Evolutionary conservation across 2,113 vertebrate genomes (phyloP), one percentile per base, ranked within the genome.

Genomic region (Cairina moschata): DNA sequence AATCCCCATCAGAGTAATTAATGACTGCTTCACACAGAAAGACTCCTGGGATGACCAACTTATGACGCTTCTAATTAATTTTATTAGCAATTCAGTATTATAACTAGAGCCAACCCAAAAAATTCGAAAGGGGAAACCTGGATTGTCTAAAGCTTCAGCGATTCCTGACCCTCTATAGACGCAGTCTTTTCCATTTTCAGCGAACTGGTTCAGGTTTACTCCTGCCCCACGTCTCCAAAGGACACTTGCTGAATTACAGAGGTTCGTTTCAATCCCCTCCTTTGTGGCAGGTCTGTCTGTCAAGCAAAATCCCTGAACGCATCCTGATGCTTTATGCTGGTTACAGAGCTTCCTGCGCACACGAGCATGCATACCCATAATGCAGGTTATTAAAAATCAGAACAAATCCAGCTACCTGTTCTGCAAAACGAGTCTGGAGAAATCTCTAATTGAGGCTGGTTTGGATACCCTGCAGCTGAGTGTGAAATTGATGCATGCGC

Each of bases 1-100:
- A 93, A 77, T 58, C 46, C 63, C 38, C 56, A 77, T 89, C 84
- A 94, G 50, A 86, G 77, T 88, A 93, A 96, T 80, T 93, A 90
- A 90, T 69, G 59, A 71, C 62, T 82, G 69, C 73, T 81, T 83
- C 48, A 42, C 69, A 67, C 31, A 84, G 31, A 93, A 91, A 73
- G 50, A 59, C 81, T 31, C 63, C 31, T 59, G 88, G 71, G 86
- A 78, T 76, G 34, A 90, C 42, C 44, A 85, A 54, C 17, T 79
- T 68, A 50, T 0, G 23, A 88, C 44, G 46, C 54, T 73, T 73
- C 71, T 58, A 68, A 88, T 92, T 89, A 87, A 73, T 93, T 86
- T 66, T 73, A 69, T 82, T 89, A 86, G 55, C 54, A 58, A 38
- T 46, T 76, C 50, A 31, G 55, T 76, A 60, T 73, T 38, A 2